phyloP scores from a whole-genome alignment of 2,888 invertebrate species.

The Halictus ligatus region DNA sequence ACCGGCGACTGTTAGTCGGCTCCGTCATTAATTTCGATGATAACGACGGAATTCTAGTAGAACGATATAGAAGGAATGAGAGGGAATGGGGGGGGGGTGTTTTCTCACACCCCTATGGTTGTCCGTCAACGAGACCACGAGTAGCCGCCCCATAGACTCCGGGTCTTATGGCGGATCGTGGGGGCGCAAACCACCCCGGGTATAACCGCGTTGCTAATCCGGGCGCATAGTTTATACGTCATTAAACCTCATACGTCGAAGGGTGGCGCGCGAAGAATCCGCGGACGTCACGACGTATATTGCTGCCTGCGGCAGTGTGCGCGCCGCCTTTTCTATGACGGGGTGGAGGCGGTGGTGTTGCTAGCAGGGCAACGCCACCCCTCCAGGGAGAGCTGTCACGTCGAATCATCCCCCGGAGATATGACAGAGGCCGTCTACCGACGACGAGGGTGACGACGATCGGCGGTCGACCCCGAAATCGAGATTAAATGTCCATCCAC shows the following conservation, averaged over 20 bases:
- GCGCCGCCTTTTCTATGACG: constrained; percentile 57
- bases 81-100: constrained; percentile 19
- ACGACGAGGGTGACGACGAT: constrained; percentile 64
- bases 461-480: constrained; percentile 78
- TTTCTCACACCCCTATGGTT: constrained; percentile 38
- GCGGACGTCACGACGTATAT: constrained; percentile 83
- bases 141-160: constrained; percentile 56
- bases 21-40: constrained; percentile 26
- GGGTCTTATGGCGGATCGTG: constrained; percentile 56
- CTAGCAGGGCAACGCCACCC: constrained; percentile 65
- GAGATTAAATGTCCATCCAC: constrained; percentile 81
- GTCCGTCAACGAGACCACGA: constrained; percentile 54
- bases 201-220: constrained; percentile 79
- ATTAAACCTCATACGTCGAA: constrained; percentile 79
- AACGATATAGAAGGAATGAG: background rate
- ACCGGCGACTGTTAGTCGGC: background rate
- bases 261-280: constrained; percentile 81
- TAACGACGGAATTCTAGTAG: constrained; percentile 4
- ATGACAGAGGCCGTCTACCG: constrained; percentile 75
- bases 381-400: constrained; percentile 81
- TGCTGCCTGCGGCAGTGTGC: constrained; percentile 72
- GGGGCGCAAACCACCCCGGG: constrained; percentile 53
- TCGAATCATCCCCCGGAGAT: constrained; percentile 82
- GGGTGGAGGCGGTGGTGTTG: constrained; percentile 44
- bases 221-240: constrained; percentile 84